Base-by-base conservation (phyloP, 2,888 invertebrate species). In the Mechanitis mazaeus region DNA sequence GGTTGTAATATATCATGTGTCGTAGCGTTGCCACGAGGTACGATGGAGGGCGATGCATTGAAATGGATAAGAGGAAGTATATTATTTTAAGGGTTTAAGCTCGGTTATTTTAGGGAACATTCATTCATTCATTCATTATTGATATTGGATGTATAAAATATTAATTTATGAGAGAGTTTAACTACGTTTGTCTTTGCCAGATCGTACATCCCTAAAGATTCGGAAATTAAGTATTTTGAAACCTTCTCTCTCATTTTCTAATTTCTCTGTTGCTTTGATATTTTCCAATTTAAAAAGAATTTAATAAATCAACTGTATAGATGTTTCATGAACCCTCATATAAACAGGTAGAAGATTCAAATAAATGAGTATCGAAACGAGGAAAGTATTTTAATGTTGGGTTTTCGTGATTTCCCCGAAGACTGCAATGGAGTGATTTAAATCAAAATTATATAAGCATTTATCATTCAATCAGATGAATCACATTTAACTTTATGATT, bases 321-420 rank as follows among this genome's bases (percentile, higher is more conserved):
- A 46, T 42, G 35, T 42, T 35, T 58, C 56, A 55, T 54, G 45
- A 60, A 55, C 46, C 58, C 38, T 55, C 46, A 45, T 50, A 56
- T 9, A 38, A 31, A 47, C 60, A 54, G 56, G 12, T 31, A n/a
- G 42, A 50, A 63, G 45, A 57, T 28, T 60, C 12, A 46, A 63
- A 59, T 38, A 47, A 50, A 60, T 33, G 55, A 28, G 46, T 42
- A 11, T 55, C 45, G 54, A 58, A 47, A 42, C 53, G 56, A 61
- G 61, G 54, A 60, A 59, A 57, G 55, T 61, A 60, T 61, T 63
- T 61, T 64, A 67, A 70, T 68, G 64, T 67, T 68, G 69, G 70
- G 68, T 69, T 69, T 66, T 64, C 67, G 62, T 74, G 72, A 76
- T 76, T 77, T 76, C 76, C 75, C 74, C 28, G 9, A 74, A 12